These are phyloP conservation scores for Saturnia pavonia DNA, from an alignment of 2,888 invertebrate species.

Conservation along the genomic window DNA sequence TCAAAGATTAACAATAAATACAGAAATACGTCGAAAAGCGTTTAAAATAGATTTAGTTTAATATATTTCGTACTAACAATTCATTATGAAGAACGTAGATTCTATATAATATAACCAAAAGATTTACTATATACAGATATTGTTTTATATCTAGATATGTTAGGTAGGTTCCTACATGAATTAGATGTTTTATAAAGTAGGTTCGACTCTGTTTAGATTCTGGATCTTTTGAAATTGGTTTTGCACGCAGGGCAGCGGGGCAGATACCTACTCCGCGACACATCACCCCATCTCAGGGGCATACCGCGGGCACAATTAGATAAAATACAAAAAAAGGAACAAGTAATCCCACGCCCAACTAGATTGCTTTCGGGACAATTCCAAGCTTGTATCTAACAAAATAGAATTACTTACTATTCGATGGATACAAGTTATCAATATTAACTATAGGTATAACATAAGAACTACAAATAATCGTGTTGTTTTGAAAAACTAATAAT, in stretches of 20 bases:
- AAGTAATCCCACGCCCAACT: conserved; percentile 51
- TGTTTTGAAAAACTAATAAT: no score
- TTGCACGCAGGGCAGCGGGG: conserved; percentile 56
- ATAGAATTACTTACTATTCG: conserved; percentile 8
- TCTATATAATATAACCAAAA: not conserved
- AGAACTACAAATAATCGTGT: no score
- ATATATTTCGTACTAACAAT: no score
- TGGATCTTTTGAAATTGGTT: conserved; percentile 73
- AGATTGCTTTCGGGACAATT: conserved; percentile 55
- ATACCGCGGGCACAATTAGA: conserved; percentile 70
- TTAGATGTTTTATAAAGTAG: conserved; percentile 21
- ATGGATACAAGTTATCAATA: conserved; percentile 27
- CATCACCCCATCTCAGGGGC: conserved; percentile 72
- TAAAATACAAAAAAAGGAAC: conserved; percentile 67
- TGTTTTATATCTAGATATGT: no score
- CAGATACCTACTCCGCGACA: conserved; percentile 62
- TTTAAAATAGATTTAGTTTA: no score
- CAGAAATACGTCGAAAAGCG: no score
- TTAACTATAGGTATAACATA: conserved; percentile 43
- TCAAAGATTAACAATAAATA: no score
- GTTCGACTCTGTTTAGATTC: conserved; percentile 60
- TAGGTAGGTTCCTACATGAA: no score
- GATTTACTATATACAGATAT: not conserved
- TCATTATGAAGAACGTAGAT: not conserved
- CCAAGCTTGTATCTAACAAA: not conserved